Evolutionary conservation across 1,140 invertebrate genomes (phyloP).

Genomic region (Drosophila obscura): DNA sequence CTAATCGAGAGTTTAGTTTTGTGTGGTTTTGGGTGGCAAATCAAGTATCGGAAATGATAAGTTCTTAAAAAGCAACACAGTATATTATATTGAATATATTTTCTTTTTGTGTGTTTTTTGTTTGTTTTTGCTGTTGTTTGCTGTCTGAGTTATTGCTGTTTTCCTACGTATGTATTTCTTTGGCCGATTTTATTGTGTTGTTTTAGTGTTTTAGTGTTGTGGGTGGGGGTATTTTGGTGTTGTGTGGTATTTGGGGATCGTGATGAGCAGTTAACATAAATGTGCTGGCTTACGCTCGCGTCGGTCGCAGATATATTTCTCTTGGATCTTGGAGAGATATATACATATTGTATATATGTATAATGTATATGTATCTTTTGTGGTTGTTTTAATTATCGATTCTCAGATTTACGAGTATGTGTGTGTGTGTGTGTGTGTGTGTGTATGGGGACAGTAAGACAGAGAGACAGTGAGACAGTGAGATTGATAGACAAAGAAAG

Average conservation of each 20-base stretch:
- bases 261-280: conserved; percentile 67
- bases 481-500: conserved; percentile 15
- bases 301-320: too few species aligned
- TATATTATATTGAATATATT: conserved; percentile 10
- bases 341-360: conserved; percentile 60
- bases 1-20: background rate
- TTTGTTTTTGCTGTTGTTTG: conserved; percentile 38
- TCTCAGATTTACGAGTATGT: conserved; percentile 11
- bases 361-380: conserved; percentile 66
- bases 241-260: conserved; percentile 26
- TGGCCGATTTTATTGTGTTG: conserved; percentile 9
- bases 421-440: conserved; percentile 15
- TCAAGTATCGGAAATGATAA: conserved; percentile 69
- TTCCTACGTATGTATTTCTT: conserved; percentile 17
- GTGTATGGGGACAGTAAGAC: conserved; percentile 23
- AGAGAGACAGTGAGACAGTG: conserved; percentile 32
- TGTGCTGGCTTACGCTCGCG: conserved; percentile 50
- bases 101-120: conserved; percentile 4
- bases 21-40: conserved; percentile 39
- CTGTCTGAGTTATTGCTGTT: conserved; percentile 17
- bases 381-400: conserved; percentile 58
- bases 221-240: background rate
- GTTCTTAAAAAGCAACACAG: conserved; percentile 61
- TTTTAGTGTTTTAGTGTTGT: conserved; percentile 12
- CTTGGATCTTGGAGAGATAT: conserved; percentile 28